Evolutionary conservation across 2,113 vertebrate genomes (phyloP).

Genomic region (Heloderma charlesbogerti): DNA sequence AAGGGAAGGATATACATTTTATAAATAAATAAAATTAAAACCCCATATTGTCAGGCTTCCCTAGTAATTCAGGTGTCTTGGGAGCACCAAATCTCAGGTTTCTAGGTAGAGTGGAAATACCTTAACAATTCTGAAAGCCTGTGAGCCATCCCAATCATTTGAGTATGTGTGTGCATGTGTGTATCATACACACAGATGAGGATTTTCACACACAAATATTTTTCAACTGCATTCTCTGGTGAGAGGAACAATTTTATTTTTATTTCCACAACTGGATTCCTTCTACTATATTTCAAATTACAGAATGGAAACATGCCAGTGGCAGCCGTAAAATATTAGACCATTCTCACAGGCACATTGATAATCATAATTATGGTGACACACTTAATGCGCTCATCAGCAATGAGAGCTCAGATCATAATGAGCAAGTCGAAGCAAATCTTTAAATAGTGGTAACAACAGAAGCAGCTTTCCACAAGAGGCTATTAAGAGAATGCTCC

Average conservation of each 20-base stretch:
- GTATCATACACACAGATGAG: not conserved
- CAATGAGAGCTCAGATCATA: not conserved
- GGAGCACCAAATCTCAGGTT: not conserved
- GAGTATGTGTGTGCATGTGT: not conserved
- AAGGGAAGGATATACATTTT: too few relatives aligned
- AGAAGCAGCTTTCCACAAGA: not conserved
- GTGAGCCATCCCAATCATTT: not conserved
- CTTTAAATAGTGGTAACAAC: not conserved
- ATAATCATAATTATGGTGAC: not conserved
- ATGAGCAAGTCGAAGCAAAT: not conserved
- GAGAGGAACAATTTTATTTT: not conserved
- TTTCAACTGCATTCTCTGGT: rapidly evolving
- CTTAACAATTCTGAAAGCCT: not conserved
- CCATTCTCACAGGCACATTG: rapidly evolving
- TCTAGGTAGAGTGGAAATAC: not conserved
- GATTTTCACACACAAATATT: not conserved
- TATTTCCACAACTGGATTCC: not conserved
- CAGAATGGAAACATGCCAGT: rapidly evolving
- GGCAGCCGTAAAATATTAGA: not conserved
- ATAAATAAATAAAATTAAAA: too few relatives aligned
- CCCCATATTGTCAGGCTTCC: not conserved
- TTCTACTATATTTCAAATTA: constrained; percentile 4
- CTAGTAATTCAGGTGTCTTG: not conserved
- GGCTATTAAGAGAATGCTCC: not conserved
- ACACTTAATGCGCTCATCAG: not conserved